Evolutionary conservation across 2,113 vertebrate genomes (phyloP), one percentile per base, ranked within the genome.

Genomic region (Agapornis roseicollis): DNA sequence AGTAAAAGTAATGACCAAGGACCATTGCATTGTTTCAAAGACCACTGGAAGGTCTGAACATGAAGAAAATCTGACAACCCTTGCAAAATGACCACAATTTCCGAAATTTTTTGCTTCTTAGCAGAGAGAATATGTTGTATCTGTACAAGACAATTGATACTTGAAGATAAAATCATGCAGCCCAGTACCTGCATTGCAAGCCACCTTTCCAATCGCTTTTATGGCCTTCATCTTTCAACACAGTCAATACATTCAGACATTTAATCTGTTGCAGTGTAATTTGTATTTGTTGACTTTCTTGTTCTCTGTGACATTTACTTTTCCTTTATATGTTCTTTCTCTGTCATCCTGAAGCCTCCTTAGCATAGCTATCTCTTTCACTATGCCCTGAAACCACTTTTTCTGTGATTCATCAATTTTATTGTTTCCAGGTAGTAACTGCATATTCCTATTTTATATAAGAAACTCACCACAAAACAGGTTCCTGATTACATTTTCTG

Each of bases 291-390:
- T 80, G 71, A 71, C 56, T 92, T 74, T 71, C 56, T 81, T 61
- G 33, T 61, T 94, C 74, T 88, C 77, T 63, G 68, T 76, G 69
- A 93, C 73, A 90, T 90, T 92, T 92, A 64, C 60, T 86, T 94
- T 93, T 89, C 39, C 49, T 72, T 71, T 88, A 83, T 82, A 64
- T 80, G 83, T 88, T 94, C 68, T 83, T 94, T 12, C 17, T 41
- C 39, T 92, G 70, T 55, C 76, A 90, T 68, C 39, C 50, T 55
- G 66, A 66, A 39, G 22, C 74, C n/a, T 74, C 50, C 28, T 74
- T 87, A 39, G 74, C 42, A 46, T 3, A 58, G 42, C 19, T 63
- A 14, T 60, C 28, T 90, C n/a, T 85, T 58, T 66, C 47, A 50
- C 16, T 64, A 13, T 52, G 33, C 42, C 33, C 50, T 68, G 55